These are phyloP conservation scores for Panthera leo DNA, from an alignment of 2,113 vertebrate species.

Conservation along the genomic window DNA sequence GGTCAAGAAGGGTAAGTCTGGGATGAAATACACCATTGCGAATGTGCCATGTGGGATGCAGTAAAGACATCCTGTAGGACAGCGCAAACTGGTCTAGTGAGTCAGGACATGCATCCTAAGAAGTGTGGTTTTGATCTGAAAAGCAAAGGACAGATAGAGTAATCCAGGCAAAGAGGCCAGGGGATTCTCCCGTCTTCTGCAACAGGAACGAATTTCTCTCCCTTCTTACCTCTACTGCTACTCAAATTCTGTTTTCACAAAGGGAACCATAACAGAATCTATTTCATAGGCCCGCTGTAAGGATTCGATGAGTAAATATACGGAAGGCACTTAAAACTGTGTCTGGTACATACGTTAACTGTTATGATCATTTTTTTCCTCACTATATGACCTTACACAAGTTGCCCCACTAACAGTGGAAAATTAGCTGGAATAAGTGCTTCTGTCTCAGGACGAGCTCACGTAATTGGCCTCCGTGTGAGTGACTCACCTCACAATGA, in stretches of 20 bases:
- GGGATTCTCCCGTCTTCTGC: neutral
- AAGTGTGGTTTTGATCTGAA: neutral
- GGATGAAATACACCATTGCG: neutral
- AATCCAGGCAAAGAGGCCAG: neutral
- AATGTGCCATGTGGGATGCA: neutral
- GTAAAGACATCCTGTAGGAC: fast-evolving
- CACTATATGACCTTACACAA: neutral
- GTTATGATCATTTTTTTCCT: neutral
- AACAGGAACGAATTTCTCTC: neutral
- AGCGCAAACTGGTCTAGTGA: fast-evolving
- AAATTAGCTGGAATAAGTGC: neutral
- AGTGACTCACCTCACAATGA: neutral
- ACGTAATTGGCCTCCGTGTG: neutral
- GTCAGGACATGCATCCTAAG: neutral
- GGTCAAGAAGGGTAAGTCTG: neutral
- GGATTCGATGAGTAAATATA: neutral
- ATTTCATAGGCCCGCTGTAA: neutral
- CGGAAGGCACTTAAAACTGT: neutral
- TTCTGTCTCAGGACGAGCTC: neutral
- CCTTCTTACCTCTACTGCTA: neutral
- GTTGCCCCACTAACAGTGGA: neutral
- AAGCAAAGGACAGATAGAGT: neutral
- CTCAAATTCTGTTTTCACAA: neutral
- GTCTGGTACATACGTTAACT: neutral
- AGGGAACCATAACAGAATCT: neutral